Evolutionary conservation across 2,888 invertebrate species (phyloP), one percentile per base, ranked within the genome.

Genomic region (Venustoraphidia nigricollis): DNA sequence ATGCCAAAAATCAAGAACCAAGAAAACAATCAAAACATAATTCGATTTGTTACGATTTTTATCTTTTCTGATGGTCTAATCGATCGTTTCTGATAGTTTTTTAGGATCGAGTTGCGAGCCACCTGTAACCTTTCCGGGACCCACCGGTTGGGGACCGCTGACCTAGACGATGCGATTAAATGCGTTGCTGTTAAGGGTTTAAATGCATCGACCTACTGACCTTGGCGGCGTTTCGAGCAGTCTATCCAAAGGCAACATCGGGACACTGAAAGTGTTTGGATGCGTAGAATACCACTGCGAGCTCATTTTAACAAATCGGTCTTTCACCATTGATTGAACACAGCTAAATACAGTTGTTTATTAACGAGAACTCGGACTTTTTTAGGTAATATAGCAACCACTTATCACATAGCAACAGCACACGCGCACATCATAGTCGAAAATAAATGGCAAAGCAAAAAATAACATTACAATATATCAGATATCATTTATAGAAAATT

Each of bases 281-380:
- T 34, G 27, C 11, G 42, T 10, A 9, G 42, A 34, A 17, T 42
- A 42, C 42, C 42, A 42, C 11, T 13, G 42, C 17, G 17, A 34
- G 9, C 17, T 42, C 42, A 42, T 42, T 9, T 42, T 42, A 38
- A 46, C 41, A 51, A 34, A 37, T 51, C 13, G 41, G 51, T 27
- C 46, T 51, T 34, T 27, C 50, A 37, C 50, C 50, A 10, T 51
- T 10, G 17, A 34, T 41, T 41, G 10, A 41, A 34, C 34, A 41
- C 1, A 41, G 11, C 34, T 41, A 10, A 17, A 17, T 41, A 41
- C 10, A 41, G 27, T 41, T n/a, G n/a, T 41, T 41, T 10, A 11
- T 34, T 10, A 34, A 41, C 41, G 14, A 10, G 11, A 34, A 34
- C 8, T n/a, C 13, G n/a, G 34, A 41, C 10, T n/a, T 34, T 34